Base-by-base conservation (phyloP, 2,888 invertebrate species). In the Lycia hirtaria region DNA sequence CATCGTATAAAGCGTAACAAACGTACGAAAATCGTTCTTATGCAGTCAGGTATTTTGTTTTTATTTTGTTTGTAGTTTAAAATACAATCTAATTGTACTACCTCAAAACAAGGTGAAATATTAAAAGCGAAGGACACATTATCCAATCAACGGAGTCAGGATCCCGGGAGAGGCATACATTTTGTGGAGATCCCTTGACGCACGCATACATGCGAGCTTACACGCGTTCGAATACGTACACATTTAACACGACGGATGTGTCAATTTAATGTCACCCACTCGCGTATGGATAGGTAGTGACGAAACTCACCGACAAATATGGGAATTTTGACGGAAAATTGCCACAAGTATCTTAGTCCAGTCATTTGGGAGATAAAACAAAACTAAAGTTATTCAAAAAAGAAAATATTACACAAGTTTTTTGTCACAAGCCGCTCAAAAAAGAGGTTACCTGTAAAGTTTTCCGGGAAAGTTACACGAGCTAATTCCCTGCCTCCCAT, bases 191-290 rank as follows among this genome's bases (percentile, higher is more conserved):
- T 62, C 56, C 54, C 41, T 33, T 41, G 38, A 6, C 32, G 32
- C 44, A 47, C 19, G 22, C 35, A 56, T 54, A 58, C 50, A 57
- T 48, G 49, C 54, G 56, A 61, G 35, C 45, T 47, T 51, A 50
- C 59, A 35, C 40, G 56, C 54, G 44, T 61, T 62, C 67, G 72
- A 76, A 78, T 75, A 75, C 72, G 71, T 77, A 77, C 75, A 75
- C 67, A 73, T 77, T n/a, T 78, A 79, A 72, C 71, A 72, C 75
- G 70, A 73, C 84, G 86, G 86, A 86, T 81, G 84, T 81, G 80
- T 85, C 83, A 83, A 85, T 85, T 86, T 80, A 78, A 76, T 75
- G 74, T 76, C 75, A 72, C 78, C 76, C 80, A 73, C 78, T 73
- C 78, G 63, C 65, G 65, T 62, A 60, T 60, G 33, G 50, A 41